phyloP scores from a whole-genome alignment of 1,140 invertebrate genomes.

The Oncopeltus fasciatus region DNA sequence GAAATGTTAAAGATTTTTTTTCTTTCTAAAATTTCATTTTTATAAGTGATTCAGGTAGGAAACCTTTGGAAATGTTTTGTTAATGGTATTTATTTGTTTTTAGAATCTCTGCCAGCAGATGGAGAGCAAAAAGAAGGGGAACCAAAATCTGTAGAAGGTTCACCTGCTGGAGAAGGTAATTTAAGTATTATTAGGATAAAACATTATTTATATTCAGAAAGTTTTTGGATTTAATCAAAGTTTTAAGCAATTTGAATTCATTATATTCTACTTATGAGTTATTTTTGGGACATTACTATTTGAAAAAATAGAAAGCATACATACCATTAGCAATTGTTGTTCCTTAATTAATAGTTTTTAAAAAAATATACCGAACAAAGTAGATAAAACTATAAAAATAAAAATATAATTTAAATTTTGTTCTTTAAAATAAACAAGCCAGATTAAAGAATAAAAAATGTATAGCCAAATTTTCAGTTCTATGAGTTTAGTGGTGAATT shows the following conservation, averaged over 20 bases:
- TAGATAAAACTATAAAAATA: too few relatives aligned
- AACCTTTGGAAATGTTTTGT: neutral
- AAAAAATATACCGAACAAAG: too few relatives aligned
- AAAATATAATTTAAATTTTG: too few relatives aligned
- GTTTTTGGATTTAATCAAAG: neutral
- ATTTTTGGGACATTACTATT: neutral
- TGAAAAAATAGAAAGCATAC: neutral
- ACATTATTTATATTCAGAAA: neutral
- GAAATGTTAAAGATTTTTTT: too few relatives aligned
- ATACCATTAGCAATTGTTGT: neutral
- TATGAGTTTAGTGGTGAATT: too few relatives aligned
- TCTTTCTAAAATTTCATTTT: too few relatives aligned
- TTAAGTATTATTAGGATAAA: neutral
- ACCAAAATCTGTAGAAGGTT: conserved; percentile 29
- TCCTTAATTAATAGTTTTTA: too few relatives aligned
- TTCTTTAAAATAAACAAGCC: too few relatives aligned
- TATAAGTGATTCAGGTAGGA: too few relatives aligned
- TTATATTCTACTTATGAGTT: neutral
- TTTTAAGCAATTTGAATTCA: neutral
- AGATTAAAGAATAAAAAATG: too few relatives aligned
- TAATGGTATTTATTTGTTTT: neutral
- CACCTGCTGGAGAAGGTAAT: conserved; percentile 27
- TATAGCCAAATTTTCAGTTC: too few relatives aligned
- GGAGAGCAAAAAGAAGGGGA: conserved; percentile 29
- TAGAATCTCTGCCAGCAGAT: conserved; percentile 24